phyloP scores from a whole-genome alignment of 2,888 invertebrate genomes.

The Oxycera nigricornis region DNA sequence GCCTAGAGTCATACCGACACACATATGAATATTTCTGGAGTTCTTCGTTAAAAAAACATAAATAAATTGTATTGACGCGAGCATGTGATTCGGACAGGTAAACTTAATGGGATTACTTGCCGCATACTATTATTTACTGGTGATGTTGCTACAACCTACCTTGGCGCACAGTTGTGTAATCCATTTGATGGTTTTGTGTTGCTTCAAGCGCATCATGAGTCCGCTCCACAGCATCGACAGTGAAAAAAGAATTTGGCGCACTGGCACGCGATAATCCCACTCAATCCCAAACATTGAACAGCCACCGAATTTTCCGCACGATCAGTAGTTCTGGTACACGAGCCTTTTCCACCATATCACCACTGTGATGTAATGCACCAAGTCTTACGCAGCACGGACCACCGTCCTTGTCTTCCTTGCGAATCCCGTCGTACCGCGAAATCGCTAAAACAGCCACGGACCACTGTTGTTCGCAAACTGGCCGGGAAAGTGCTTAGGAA shows the following conservation, averaged over 20 bases:
- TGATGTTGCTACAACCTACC: constrained; percentile 15
- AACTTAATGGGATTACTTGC: too few species aligned
- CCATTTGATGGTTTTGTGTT: constrained; percentile 57
- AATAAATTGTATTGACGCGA: too few species aligned
- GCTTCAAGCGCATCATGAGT: constrained; percentile 55
- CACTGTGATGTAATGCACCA: constrained; percentile 4
- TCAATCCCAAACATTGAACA: constrained; percentile 30
- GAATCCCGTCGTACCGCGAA: constrained; percentile 24
- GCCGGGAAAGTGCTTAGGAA: constrained; percentile 26
- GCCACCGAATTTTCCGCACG: background rate
- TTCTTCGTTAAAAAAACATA: too few species aligned
- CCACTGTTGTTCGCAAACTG: constrained; percentile 39
- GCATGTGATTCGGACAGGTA: too few species aligned
- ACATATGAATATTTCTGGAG: too few species aligned
- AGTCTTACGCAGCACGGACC: constrained; percentile 15
- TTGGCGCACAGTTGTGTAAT: constrained; percentile 52
- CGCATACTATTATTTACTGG: too few species aligned
- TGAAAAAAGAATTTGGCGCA: constrained; percentile 55
- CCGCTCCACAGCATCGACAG: constrained; percentile 53
- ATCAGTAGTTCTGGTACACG: background rate
- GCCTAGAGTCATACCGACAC: too few species aligned
- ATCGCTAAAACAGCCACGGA: constrained; percentile 36
- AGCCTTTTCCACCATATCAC: constrained; percentile 35
- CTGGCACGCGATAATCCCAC: constrained; percentile 51
- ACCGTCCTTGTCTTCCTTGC: background rate